Conservation (phyloP, 2,888 invertebrate genomes). For the Volucella bombylans region DNA sequence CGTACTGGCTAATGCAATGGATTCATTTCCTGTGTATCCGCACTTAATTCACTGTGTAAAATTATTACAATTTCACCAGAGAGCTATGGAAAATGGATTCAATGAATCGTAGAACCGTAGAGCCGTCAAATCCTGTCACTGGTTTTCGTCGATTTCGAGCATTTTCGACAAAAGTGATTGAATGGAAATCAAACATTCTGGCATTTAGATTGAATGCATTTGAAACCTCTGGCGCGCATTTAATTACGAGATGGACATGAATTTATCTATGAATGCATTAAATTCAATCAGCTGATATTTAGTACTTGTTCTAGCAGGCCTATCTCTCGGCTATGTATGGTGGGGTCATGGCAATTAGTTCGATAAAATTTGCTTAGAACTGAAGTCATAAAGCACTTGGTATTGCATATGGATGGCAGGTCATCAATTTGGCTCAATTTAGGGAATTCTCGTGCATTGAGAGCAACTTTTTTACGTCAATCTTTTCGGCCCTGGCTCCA, state of each 20-base stretch:
- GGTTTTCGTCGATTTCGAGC: conserved; percentile 31
- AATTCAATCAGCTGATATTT: not conserved
- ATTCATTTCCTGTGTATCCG: conserved; percentile 43
- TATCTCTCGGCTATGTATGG: not conserved
- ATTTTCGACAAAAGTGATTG: conserved; percentile 17
- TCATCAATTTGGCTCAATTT: too few relatives aligned
- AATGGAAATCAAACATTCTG: conserved; percentile 26
- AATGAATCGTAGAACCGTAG: conserved; percentile 4
- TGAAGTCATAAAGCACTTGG: too few relatives aligned
- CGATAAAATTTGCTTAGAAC: too few relatives aligned
- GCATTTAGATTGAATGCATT: conserved; percentile 32
- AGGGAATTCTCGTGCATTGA: too few relatives aligned
- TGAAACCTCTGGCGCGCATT: not conserved
- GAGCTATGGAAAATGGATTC: not conserved
- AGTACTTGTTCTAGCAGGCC: too few relatives aligned
- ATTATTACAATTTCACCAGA: conserved; percentile 37
- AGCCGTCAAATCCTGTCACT: conserved; percentile 18
- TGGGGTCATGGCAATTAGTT: not conserved
- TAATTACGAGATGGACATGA: conserved; percentile 17
- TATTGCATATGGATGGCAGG: too few relatives aligned
- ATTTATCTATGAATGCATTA: conserved; percentile 10
- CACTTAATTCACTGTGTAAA: conserved; percentile 39
- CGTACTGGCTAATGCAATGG: conserved; percentile 34
- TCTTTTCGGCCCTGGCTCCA: too few relatives aligned
- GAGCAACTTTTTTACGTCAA: too few relatives aligned